Conservation (phyloP, 2,797 vertebrate genomes). For the Myioborus miniatus region DNA sequence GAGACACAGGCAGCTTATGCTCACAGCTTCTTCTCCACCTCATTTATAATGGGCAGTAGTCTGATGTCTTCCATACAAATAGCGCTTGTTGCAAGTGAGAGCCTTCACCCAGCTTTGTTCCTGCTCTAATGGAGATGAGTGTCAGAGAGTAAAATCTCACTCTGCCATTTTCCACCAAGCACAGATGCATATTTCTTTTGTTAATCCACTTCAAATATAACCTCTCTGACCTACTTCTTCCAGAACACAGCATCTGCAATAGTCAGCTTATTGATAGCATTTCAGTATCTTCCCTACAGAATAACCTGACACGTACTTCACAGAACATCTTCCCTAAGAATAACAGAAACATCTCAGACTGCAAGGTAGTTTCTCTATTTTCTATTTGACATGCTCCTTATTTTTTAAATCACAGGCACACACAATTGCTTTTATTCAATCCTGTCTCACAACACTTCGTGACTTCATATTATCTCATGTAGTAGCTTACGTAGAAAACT, state of each 20-base stretch:
- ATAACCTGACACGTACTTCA: neutral
- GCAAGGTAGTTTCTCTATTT: neutral
- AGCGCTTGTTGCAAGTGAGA: neutral
- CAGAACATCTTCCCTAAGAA: neutral
- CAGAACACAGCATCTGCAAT: neutral
- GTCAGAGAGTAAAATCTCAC: neutral
- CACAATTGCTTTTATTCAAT: neutral
- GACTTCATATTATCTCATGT: neutral
- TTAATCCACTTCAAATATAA: constrained; percentile 25
- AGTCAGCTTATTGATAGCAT: neutral
- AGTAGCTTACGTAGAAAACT: neutral
- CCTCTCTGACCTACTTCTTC: constrained; percentile 1
- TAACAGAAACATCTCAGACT: neutral
- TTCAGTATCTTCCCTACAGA: neutral
- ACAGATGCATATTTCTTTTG: neutral
- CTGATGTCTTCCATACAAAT: neutral
- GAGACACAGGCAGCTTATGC: neutral
- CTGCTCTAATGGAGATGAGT: neutral
- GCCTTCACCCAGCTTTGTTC: neutral
- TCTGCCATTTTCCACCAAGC: neutral
- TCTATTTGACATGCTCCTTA: neutral
- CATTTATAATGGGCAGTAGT: neutral
- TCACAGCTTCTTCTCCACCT: neutral
- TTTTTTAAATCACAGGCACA: neutral
- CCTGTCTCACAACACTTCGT: neutral